Evolutionary conservation across 2,797 vertebrate species (phyloP), one percentile per base, ranked within the genome.

Genomic region (Philypnodon macrostomus): DNA sequence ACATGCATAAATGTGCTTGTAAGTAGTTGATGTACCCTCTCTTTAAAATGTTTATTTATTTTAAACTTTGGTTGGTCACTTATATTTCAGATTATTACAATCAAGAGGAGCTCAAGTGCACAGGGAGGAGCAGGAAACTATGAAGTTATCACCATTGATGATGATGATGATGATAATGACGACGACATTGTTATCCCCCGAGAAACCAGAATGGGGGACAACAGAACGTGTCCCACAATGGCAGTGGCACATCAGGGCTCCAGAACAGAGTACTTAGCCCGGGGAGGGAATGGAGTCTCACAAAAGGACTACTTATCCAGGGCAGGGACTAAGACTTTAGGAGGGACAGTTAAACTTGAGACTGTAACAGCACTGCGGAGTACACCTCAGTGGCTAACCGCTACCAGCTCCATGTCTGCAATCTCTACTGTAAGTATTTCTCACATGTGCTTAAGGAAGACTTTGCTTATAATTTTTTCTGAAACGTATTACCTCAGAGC

Each of bases 291-390:
- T 0, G 41, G 66, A 0, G 7, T 42, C 41, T 24, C 83, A 0
- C 81, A 80, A 40, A 81, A 75, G 58, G 89, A 91, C 56, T 88
- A 79, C 70, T 53, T 91, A 42, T 74, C 94, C 1, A 92, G 95
- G 40, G 93, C 92, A 2, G 84, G 88, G 53, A 79, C 88, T 2
- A 79, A 84, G 36, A 87, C 83, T 7, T 58, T 69, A 70, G 79
- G 80, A 19, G 79, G 80, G 19, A 66, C 86, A 0, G 47, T 79
- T 56, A 91, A 90, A 41, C 84, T 85, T 10, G 94, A 94, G 84
- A 89, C 61, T 7, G 74, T 91, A 48, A 87, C 85, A 0, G 73
- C 86, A 2, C 88, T 91, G 34, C 91, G 89, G n/a, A 92, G 88
- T 36, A 73, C 85, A 3, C 57, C 80, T 8, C 87, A 90, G 51